Base-by-base conservation (phyloP, 2,888 invertebrate genomes). In the Acronicta leporina region DNA sequence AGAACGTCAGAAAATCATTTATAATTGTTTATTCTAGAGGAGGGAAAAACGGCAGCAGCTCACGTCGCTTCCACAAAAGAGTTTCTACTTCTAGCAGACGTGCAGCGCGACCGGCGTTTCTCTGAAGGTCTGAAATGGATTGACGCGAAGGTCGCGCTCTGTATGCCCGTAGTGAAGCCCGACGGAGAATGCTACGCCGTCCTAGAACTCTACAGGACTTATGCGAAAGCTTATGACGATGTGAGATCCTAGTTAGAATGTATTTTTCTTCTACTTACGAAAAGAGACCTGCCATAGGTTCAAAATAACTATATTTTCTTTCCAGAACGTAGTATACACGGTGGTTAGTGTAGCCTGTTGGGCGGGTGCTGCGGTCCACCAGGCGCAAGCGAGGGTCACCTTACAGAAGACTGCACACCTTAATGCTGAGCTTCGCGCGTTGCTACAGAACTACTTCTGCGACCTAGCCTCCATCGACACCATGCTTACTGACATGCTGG, bases 401-500 rank as follows among this genome's bases (percentile, higher is more conserved):
- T 81, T 94, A 44, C 92, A 94, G 83, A 87, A 90, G 69, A 90
- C 91, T 0, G 85, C 87, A 0, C 93, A 94, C 47, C 89, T 95
- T 49, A 92, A 94, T 80, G 75, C 81, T 35, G 94, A 94, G 77
- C 83, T 95, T 9, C 79, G 92, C 0, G 58, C 87, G 0, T 62
- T 94, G 54, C 81, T 94, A 67, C 91, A 93, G 65, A 85, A 86
- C 74, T 96, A 95, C 84, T 96, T 95, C 87, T 94, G 95, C 45
- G 95, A 95, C 58, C 88, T 91, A 2, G 94, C 95, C 0, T 89
- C 92, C 6, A 88, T 95, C 15, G 96, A 95, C 61, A 95, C 95
- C 27, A 94, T 96, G 92, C 92, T 96, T 1, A 94, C 95, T 35
- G 96, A 96, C 82, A 95, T 96, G 90, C 89, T 96, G 85, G 95